phyloP scores from a whole-genome alignment of 2,113 vertebrate genomes.

The Notothenia coriiceps region DNA sequence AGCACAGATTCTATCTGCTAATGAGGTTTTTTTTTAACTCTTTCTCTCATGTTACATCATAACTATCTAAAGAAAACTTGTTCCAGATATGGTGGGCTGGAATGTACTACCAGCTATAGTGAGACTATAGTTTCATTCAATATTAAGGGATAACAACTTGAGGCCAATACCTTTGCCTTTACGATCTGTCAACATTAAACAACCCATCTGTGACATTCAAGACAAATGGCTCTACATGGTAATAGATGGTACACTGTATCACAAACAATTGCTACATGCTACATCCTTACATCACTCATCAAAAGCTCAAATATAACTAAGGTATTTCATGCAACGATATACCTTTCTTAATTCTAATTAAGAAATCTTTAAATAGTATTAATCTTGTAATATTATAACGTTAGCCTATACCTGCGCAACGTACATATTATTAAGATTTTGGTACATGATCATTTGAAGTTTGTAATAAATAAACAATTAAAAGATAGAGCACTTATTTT shows the following conservation, averaged over 20 bases:
- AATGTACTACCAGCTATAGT: neutral
- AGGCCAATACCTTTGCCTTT: neutral
- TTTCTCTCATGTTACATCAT: constrained; percentile 23
- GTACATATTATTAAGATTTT: neutral
- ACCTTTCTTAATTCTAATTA: no score
- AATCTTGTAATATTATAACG: no score
- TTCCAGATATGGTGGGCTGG: constrained; percentile 18
- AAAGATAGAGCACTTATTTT: neutral
- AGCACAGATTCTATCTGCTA: constrained; percentile 50
- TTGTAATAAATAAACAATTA: neutral
- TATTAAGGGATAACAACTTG: constrained; percentile 1
- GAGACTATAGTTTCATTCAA: neutral
- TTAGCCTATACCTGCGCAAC: neutral
- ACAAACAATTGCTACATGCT: neutral
- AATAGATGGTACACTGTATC: neutral
- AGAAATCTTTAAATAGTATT: no score
- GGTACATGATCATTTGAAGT: neutral
- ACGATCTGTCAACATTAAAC: neutral
- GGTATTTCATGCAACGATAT: no score
- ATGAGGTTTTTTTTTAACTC: constrained; percentile 8
- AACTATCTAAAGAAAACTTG: neutral
- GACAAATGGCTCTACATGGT: neutral
- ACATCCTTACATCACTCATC: neutral
- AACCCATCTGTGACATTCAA: neutral
- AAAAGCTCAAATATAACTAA: neutral